phyloP scores from a whole-genome alignment of 1,140 invertebrate genomes.

The Musca domestica region DNA sequence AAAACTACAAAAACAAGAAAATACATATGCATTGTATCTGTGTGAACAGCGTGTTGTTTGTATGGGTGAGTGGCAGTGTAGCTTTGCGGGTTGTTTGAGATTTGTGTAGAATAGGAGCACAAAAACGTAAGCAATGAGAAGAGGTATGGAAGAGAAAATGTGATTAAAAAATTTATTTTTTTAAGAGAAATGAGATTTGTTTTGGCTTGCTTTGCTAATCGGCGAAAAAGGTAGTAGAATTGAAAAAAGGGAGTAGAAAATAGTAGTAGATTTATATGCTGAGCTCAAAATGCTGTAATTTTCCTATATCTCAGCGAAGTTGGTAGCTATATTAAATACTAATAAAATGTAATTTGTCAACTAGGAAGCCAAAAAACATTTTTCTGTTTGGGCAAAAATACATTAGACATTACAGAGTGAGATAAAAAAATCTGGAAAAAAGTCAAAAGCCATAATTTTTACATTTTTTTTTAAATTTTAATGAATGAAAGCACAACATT shows the following conservation, averaged over 20 bases:
- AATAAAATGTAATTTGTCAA: no score
- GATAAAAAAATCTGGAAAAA: no score
- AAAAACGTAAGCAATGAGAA: not conserved
- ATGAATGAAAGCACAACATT: no score
- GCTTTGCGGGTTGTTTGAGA: not conserved
- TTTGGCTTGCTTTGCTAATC: not conserved
- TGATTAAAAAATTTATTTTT: not conserved
- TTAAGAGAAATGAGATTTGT: not conserved
- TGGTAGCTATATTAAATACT: no score
- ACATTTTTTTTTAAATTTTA: no score
- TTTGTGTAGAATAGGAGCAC: slow-evolving; percentile 7
- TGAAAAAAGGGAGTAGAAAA: slow-evolving; percentile 1
- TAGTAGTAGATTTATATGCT: not conserved
- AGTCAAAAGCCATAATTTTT: no score
- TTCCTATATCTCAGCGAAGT: no score
- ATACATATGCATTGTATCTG: not conserved
- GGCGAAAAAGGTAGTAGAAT: not conserved
- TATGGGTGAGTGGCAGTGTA: not conserved
- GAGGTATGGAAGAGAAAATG: not conserved
- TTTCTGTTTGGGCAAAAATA: no score
- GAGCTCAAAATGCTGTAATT: no score
- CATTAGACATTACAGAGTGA: no score
- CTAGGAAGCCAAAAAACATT: no score
- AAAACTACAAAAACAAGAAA: slow-evolving; percentile 5
- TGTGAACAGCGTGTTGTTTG: no score